A percentile compares a stretch with the other conserved stretches of the same genome.
phyloP scores from a whole-genome alignment of 2,797 vertebrate genomes.

The Buceros bicornis region DNA sequence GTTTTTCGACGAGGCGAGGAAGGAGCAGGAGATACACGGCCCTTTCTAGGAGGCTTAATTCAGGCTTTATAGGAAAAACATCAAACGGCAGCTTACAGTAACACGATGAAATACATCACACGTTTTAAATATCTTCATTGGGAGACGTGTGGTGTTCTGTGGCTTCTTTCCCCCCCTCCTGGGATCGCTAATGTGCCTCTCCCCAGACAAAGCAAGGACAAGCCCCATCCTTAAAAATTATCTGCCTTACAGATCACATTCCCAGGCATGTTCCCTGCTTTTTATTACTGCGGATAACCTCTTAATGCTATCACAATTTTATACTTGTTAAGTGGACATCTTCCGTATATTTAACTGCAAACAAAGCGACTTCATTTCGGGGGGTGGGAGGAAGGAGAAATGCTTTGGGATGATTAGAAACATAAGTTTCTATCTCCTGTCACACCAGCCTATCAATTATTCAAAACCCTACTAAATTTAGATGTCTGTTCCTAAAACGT shows the following conservation, averaged over 20 bases:
- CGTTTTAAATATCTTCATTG: conserved; percentile 76
- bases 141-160: conserved; percentile 27
- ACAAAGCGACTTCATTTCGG: conserved; percentile 55
- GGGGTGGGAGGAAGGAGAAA: conserved; percentile 26
- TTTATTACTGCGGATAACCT: conserved; percentile 79
- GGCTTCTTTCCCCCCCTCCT: not conserved
- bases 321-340: conserved; percentile 77
- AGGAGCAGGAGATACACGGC: conserved; percentile 46
- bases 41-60: conserved; percentile 76
- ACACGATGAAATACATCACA: conserved; percentile 60
- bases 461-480: conserved; percentile 69
- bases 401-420: conserved; percentile 77
- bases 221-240: conserved; percentile 80
- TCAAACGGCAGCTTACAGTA: conserved; percentile 71
- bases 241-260: conserved; percentile 79
- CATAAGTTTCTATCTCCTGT: conserved; percentile 72
- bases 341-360: conserved; percentile 70
- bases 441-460: conserved; percentile 61
- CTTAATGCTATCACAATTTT: conserved; percentile 79
- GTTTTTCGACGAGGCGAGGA: conserved; percentile 55
- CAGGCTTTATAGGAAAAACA: conserved; percentile 74
- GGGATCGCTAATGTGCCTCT: conserved; percentile 68
- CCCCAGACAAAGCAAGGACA: conserved; percentile 72
- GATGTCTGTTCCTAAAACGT: conserved; percentile 74
- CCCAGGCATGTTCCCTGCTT: conserved; percentile 71